Base-by-base conservation (phyloP, 2,797 vertebrate species). In the Bufotes viridis region DNA sequence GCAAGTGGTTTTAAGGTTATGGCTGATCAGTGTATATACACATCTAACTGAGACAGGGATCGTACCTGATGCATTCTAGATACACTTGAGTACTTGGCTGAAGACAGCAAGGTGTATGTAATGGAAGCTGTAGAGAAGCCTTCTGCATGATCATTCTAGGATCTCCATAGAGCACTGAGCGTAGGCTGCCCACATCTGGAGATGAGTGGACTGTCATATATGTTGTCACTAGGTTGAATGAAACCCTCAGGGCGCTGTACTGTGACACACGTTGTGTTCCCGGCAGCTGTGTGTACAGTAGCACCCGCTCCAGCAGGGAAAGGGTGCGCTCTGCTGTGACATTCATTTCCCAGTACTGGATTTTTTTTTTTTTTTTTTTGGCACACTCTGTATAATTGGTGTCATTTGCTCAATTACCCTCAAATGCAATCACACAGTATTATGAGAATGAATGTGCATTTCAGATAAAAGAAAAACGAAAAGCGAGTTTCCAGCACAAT, bases 371-470 rank as follows among this genome's bases (percentile, higher is more conserved):
- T 6, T 42, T 42, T 42, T 86, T 24, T 87, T 81, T 74, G 78
- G 65, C 78, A 60, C 29, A 18, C 78, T 42, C 79, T 82, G 70
- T 75, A 55, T 87, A 81, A 87, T 87, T 75, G 79, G 57, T 87
- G 86, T 87, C 79, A 87, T 87, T 87, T 87, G 86, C 86, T 78
- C 58, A 82, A 82, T 87, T 82, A 87, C 80, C 86, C 86, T 57
- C 72, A 26, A 65, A 76, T 82, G 86, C 70, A 76, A 87, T 78
- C 79, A 82, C 61, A 10, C 80, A 12, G 80, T 55, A 65, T 82
- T 76, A 82, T 75, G 80, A 82, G 55, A 82, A 42, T 76, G 34
- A 82, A 76, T 82, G 70, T 80, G 75, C 61, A 67, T 69, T 86
- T 86, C 51, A 79, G 49, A 86, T 79, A 69, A 79, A 85, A 55